Conservation (phyloP, 2,113 vertebrate genomes). For the Xiphophorus maculatus region DNA sequence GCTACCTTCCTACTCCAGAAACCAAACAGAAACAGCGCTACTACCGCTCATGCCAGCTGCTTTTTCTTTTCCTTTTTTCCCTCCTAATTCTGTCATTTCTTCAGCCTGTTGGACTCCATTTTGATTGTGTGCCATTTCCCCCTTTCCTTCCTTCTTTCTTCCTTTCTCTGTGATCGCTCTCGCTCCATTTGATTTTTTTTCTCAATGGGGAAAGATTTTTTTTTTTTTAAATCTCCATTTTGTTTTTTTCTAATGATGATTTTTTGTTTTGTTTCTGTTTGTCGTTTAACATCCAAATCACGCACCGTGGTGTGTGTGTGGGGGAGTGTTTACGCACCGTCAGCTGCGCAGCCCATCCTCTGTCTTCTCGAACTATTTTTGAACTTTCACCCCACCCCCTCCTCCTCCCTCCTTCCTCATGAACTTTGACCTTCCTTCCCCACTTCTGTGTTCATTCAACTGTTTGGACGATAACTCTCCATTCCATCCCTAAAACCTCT, state of each 20-base stretch:
- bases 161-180: conserved; percentile 59
- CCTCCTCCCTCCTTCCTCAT: conserved; percentile 73
- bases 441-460: conserved; percentile 85
- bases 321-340: conserved; percentile 78
- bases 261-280: conserved; percentile 58
- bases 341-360: conserved; percentile 85
- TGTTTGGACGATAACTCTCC: conserved; percentile 86
- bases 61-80: conserved; percentile 48
- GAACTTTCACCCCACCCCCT: conserved; percentile 78
- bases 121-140: conserved; percentile 82
- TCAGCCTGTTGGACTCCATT: conserved; percentile 84
- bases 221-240: conserved; percentile 52
- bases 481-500: conserved; percentile 85
- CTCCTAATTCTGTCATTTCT: conserved; percentile 83
- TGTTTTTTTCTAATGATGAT: conserved; percentile 73
- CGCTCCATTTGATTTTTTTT: conserved; percentile 83
- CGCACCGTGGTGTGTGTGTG: conserved; percentile 63
- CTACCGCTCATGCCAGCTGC: conserved; percentile 82
- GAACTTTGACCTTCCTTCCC: conserved; percentile 83
- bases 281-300: conserved; percentile 81
- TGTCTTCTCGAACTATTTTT: conserved; percentile 84
- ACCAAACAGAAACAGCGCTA: conserved; percentile 46
- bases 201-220: conserved; percentile 78
- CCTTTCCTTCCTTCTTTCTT: conserved; percentile 47
- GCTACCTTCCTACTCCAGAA: conserved; percentile 66